A percentile compares a stretch with the other conserved stretches of the same genome.
phyloP scores from a whole-genome alignment of 2,113 vertebrate species.

The Zapornia atra region DNA sequence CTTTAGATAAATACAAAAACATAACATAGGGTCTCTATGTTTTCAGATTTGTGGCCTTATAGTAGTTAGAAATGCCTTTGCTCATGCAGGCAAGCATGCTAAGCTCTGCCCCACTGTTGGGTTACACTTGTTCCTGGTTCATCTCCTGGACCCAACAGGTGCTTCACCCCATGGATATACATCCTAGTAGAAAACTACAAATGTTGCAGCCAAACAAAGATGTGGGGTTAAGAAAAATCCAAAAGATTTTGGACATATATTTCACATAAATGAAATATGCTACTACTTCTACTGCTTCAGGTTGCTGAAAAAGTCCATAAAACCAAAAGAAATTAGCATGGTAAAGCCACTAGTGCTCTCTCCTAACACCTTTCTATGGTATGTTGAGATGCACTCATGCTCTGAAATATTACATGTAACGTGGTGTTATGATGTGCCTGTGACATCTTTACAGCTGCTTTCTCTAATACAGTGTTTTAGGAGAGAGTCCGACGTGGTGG shows the following conservation, averaged over 20 bases:
- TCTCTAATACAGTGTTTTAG: background rate
- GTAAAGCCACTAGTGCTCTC: background rate
- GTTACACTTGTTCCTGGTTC: accelerated
- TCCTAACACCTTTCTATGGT: background rate
- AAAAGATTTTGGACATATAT: background rate
- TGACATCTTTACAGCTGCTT: background rate
- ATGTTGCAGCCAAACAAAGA: background rate
- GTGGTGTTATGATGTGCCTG: background rate
- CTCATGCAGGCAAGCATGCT: accelerated
- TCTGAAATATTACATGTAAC: background rate
- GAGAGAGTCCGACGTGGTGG: background rate
- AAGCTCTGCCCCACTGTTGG: accelerated
- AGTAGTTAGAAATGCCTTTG: background rate
- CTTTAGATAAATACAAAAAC: background rate
- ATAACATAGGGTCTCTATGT: background rate
- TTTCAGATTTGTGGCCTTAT: accelerated
- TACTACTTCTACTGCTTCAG: background rate
- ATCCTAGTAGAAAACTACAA: background rate
- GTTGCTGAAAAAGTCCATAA: background rate
- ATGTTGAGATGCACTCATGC: background rate
- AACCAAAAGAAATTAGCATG: background rate
- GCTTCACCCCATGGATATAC: background rate
- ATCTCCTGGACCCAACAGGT: background rate
- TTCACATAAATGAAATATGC: background rate
- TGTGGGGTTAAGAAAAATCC: background rate